A percentile compares a stretch with the other conserved stretches of the same genome.
phyloP scores from a whole-genome alignment of 2,888 invertebrate species.

The Agrotis segetum region DNA sequence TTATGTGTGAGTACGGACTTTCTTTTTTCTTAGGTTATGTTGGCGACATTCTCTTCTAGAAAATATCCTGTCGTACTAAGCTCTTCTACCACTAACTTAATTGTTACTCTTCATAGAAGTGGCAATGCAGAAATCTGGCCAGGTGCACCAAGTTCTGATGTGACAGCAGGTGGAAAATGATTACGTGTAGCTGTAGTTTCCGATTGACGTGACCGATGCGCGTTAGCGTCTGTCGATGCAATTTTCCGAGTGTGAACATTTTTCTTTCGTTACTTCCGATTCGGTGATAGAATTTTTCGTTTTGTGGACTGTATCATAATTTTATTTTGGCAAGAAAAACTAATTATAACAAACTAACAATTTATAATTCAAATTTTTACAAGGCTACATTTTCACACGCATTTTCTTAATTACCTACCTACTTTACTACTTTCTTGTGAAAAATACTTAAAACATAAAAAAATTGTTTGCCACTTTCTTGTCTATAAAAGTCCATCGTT shows the following conservation, averaged over 20 bases:
- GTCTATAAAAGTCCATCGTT: no score
- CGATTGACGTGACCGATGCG: conserved; percentile 33
- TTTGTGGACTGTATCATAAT: not conserved
- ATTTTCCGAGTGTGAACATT: conserved; percentile 48
- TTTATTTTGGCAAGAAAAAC: not conserved
- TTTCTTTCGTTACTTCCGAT: conserved; percentile 18
- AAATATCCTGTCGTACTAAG: not conserved
- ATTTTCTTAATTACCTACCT: not conserved
- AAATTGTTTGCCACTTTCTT: no score
- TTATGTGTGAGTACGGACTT: conserved; percentile 86
- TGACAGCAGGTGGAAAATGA: conserved; percentile 34
- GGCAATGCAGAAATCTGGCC: not conserved
- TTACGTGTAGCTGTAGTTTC: conserved; percentile 51
- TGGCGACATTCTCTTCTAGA: conserved; percentile 30
- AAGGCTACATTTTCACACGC: not conserved
- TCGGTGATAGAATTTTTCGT: not conserved
- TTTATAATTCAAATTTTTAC: not conserved
- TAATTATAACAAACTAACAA: not conserved
- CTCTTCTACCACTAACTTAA: not conserved
- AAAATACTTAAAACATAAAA: no score
- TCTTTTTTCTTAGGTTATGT: conserved; percentile 54
- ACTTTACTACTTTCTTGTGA: not conserved
- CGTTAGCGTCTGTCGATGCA: conserved; percentile 32
- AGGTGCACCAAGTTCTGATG: not conserved
- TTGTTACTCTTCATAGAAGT: not conserved